Conservation (phyloP, 2,113 vertebrate species). For the Mirza zaza region DNA sequence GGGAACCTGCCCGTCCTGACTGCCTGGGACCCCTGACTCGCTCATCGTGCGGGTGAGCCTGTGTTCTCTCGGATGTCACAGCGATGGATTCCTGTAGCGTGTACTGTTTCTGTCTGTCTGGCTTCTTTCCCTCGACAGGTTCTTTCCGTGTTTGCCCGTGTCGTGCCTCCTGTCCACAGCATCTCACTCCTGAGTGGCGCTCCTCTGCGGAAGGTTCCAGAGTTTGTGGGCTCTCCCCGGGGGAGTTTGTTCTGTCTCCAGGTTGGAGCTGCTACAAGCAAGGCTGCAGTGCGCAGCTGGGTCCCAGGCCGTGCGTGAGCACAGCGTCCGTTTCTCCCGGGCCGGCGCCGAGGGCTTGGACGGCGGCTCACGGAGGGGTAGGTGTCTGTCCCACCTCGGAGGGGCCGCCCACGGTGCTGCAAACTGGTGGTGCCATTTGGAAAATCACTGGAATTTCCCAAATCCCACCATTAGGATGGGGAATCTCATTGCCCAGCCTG, state of each 20-base stretch:
- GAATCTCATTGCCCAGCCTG: background rate
- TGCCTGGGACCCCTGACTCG: accelerated
- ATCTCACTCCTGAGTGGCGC: accelerated
- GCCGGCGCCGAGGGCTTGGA: background rate
- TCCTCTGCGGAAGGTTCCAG: background rate
- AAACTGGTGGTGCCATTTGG: background rate
- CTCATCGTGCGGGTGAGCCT: accelerated
- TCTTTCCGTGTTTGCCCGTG: accelerated
- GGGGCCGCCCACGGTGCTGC: background rate
- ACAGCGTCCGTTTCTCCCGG: background rate
- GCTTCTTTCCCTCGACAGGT: background rate
- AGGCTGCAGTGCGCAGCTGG: accelerated
- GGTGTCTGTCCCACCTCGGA: background rate
- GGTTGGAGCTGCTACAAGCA: background rate
- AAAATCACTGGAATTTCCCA: background rate
- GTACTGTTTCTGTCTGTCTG: background rate
- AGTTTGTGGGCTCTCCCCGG: background rate
- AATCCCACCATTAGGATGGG: background rate
- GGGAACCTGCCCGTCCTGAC: accelerated
- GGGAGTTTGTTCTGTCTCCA: background rate
- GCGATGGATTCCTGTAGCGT: background rate
- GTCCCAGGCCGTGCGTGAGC: accelerated
- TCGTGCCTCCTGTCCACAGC: accelerated
- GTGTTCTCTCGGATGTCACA: background rate
- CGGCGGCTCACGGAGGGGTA: background rate